Evolutionary conservation across 1,140 invertebrate species (phyloP).

Genomic region (Brachionus calyciflorus): DNA sequence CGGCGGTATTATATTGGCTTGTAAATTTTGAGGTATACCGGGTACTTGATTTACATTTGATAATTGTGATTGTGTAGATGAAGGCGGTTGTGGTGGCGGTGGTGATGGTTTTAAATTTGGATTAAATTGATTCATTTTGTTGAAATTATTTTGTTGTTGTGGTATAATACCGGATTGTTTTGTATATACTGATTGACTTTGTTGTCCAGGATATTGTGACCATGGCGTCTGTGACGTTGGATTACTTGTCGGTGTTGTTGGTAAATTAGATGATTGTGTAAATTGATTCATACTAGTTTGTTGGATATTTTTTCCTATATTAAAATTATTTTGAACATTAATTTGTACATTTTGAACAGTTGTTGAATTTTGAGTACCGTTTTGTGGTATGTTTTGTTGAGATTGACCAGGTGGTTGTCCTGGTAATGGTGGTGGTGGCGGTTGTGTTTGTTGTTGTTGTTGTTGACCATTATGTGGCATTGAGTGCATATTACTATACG

Average conservation of each 20-base stretch:
- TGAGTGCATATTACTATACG: background rate
- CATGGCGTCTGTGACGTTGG: background rate
- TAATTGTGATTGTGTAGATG: background rate
- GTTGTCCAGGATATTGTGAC: background rate
- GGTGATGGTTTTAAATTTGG: constrained; percentile 8
- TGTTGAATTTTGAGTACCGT: background rate
- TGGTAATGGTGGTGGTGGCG: no score
- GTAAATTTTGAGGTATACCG: background rate
- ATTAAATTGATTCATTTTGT: background rate
- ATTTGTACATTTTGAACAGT: background rate
- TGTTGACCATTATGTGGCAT: background rate
- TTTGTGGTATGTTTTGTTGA: background rate
- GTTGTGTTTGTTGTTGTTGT: no score
- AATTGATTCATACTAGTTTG: no score
- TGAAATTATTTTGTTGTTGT: constrained; percentile 2
- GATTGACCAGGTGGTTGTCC: no score
- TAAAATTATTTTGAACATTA: constrained; percentile 1
- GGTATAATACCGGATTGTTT: background rate
- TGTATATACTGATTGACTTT: background rate
- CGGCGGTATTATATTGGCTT: no score
- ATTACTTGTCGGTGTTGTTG: background rate
- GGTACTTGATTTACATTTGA: constrained; percentile 7
- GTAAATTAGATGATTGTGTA: no score
- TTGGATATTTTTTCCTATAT: background rate
- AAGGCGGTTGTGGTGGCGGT: background rate